phyloP scores from a whole-genome alignment of 2,888 invertebrate species.

The Parnassius glacialis region DNA sequence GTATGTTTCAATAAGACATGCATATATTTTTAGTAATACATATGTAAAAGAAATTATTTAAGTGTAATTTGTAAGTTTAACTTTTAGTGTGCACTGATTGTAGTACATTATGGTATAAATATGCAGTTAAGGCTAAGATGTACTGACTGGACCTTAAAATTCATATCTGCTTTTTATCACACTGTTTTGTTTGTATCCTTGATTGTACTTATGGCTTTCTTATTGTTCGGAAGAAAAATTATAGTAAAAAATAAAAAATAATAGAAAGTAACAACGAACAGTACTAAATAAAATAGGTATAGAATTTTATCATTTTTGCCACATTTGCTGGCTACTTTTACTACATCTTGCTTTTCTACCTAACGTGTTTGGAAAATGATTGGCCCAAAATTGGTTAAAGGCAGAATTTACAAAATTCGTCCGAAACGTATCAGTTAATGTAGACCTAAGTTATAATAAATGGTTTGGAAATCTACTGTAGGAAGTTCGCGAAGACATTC shows the following conservation, averaged over 20 bases:
- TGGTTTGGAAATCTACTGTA: conserved; percentile 72
- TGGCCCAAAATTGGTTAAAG: conserved; percentile 16
- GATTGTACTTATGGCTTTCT: no score
- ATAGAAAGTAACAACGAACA: conserved; percentile 7
- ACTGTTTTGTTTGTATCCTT: neutral
- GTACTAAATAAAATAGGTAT: conserved; percentile 12
- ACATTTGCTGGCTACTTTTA: neutral
- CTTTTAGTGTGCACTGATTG: conserved; percentile 69
- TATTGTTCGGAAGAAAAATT: no score
- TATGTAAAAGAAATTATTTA: conserved; percentile 69
- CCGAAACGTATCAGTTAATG: conserved; percentile 62
- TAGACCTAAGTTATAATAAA: conserved; percentile 67
- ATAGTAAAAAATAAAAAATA: neutral
- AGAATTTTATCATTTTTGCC: neutral
- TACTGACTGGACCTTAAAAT: conserved; percentile 18
- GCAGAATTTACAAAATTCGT: conserved; percentile 54
- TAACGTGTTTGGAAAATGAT: conserved; percentile 1
- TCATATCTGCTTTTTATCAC: conserved; percentile 13
- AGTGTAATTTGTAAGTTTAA: conserved; percentile 70
- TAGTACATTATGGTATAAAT: conserved; percentile 48
- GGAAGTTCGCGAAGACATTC: conserved; percentile 63
- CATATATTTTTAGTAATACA: conserved; percentile 47
- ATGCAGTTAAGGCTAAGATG: conserved; percentile 22
- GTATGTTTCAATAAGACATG: conserved; percentile 44
- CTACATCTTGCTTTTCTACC: conserved; percentile 5